A percentile compares a stretch with the other conserved stretches of the same genome.
phyloP scores from a whole-genome alignment of 2,113 vertebrate genomes.

The Myotis lucifugus region DNA sequence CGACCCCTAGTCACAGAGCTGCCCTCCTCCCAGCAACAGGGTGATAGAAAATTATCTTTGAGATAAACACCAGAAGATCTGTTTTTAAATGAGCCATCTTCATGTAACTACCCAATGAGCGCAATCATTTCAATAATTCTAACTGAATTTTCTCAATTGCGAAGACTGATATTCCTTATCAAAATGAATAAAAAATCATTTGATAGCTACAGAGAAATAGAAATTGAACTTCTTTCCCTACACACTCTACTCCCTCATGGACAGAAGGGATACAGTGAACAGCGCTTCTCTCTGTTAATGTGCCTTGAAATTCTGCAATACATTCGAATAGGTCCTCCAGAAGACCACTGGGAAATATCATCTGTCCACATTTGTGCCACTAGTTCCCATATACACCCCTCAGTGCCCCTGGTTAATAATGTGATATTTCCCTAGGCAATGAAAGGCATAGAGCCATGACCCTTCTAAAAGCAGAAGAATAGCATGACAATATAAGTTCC shows the following conservation, averaged over 20 bases:
- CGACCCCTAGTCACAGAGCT: constrained; percentile 55
- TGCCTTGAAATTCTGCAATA: constrained; percentile 54
- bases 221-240: constrained; percentile 37
- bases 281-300: neutral
- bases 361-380: neutral
- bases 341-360: constrained; percentile 58
- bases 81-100: constrained; percentile 70
- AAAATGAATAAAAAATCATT: constrained; percentile 65
- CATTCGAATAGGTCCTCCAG: constrained; percentile 9
- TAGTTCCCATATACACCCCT: constrained; percentile 48
- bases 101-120: neutral
- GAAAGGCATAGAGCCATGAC: neutral
- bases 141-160: constrained; percentile 69
- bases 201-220: constrained; percentile 69
- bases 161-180: constrained; percentile 69
- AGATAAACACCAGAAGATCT: constrained; percentile 73
- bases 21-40: constrained; percentile 40
- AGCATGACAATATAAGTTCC: neutral
- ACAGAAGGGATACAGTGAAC: neutral
- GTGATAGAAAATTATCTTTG: constrained; percentile 55
- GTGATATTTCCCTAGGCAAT: constrained; percentile 4
- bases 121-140: constrained; percentile 68
- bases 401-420: neutral
- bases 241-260: neutral
- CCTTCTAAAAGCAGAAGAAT: constrained; percentile 26